Evolutionary conservation across 2,797 vertebrate species (phyloP).

Genomic region (Myiothlypis coronata): DNA sequence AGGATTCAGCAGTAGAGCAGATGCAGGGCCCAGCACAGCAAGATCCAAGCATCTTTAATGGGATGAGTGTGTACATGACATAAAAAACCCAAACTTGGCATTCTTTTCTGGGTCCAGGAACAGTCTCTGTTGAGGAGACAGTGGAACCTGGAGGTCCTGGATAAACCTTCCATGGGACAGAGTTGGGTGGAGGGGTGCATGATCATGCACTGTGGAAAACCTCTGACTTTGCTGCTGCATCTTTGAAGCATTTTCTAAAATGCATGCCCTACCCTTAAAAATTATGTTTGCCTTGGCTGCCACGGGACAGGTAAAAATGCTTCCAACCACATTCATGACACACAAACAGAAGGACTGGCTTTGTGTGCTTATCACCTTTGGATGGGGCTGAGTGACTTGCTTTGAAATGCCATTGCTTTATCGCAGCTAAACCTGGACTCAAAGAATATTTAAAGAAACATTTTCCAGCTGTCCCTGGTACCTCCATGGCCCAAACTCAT

Average conservation of each 20-base stretch:
- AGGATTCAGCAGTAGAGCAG: no score
- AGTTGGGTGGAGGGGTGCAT: accelerated
- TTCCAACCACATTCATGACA: accelerated
- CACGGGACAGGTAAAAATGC: background rate
- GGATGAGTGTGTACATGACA: accelerated
- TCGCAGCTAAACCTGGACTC: background rate
- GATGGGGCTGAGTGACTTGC: background rate
- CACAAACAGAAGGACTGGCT: background rate
- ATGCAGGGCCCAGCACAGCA: background rate
- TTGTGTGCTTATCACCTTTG: background rate
- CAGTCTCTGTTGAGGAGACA: background rate
- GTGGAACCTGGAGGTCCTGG: accelerated
- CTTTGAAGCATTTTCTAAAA: background rate
- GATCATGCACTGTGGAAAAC: accelerated
- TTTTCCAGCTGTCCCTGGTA: background rate
- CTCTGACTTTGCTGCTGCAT: background rate
- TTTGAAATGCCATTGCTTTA: background rate
- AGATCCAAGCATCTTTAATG: background rate
- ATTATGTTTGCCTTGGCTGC: background rate
- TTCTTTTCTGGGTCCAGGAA: background rate
- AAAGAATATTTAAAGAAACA: background rate
- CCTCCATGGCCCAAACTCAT: background rate
- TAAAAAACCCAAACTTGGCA: accelerated
- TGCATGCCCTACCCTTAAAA: background rate
- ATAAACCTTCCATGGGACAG: accelerated